Evolutionary conservation across 2,888 invertebrate genomes (phyloP), one percentile per base, ranked within the genome.

Genomic region (Pheosia gnoma): DNA sequence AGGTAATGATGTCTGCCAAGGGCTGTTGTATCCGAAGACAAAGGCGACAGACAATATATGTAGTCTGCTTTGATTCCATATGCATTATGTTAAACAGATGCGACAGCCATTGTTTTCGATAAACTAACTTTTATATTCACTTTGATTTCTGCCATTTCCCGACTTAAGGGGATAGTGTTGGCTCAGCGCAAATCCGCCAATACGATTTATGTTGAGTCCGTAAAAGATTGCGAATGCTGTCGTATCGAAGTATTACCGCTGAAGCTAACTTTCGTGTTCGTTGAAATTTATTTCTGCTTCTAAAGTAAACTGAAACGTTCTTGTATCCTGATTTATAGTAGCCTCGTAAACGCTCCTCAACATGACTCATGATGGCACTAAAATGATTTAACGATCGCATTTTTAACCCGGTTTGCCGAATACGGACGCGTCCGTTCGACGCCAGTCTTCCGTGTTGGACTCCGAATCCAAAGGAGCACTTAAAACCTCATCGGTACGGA

Each of bases 331-430:
- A 89, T 91, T 88, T 89, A 90, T 82, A 71, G 75, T 77, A 73
- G 68, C 78, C 83, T 85, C 88, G 82, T 88, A 87, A 88, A 89
- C 71, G 83, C 72, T 74, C 66, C 75, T 58, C 72, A 70, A 78
- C 74, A 80, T 90, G 88, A 91, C 85, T 90, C 88, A 90, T 79
- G 81, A 75, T 75, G 78, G 80, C 80, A 79, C 80, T 78, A 78
- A 78, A 81, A 79, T 79, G 78, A 78, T 77, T 86, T 83, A 80
- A 86, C 83, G 83, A 82, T 76, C 77, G 74, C 63, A 71, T 78
- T 81, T 79, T 79, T 83, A 84, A 83, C 83, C 84, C 78, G 83
- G 79, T 78, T 82, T 69, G 58, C 62, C 59, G 56, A 68, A 75
- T 74, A 70, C 72, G 71, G 74, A 69, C 62, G 60, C 65, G 61